Base-by-base conservation (phyloP, 2,113 vertebrate species). In the Chitala chitala region DNA sequence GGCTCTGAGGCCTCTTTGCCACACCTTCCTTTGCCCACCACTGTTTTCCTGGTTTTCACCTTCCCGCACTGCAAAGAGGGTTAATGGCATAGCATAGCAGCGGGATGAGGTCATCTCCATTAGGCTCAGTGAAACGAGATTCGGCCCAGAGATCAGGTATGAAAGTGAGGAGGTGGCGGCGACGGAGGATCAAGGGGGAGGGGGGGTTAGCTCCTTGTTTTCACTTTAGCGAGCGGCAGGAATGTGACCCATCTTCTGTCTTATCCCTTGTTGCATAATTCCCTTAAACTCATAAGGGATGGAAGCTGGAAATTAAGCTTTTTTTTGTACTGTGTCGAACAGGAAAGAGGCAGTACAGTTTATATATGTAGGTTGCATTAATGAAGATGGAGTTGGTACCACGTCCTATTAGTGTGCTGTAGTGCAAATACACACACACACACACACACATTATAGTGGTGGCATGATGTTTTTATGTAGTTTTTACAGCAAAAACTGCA, bases 101-200 rank as follows among this genome's bases (percentile, higher is more conserved):
- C 38, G 70, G 80, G 82, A 74, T 89, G 85, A 90, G 77, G 80
- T 89, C 83, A 90, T 86, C 59, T 70, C 59, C 76, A 69, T 80
- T 79, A 84, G 79, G 83, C 82, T 83, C 55, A 76, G 80, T 85
- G 81, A 79, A 80, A 78, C 26, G 74, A 83, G 78, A 77, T 77
- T 12, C 29, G 81, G 85, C 81, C 31, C 79, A 81, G 77, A 81
- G 77, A 79, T 78, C 79, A 81, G 75, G 74, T 75, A 78, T 6
- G 74, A 65, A 66, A 38, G 80, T 46, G 81, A 76, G 74, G 63
- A 77, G 79, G 71, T 48, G 33, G 61, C 71, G 64, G 36, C 24
- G 29, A 51, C 72, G 44, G 74, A 2, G 74, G 77, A 76, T 8
- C 55, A 71, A 71, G 31, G 61, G 51, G 59, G 38, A 69, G 59